These are phyloP conservation scores for Bicyclus anynana DNA, from an alignment of 1,140 invertebrate genomes.

Conservation along the genomic window DNA sequence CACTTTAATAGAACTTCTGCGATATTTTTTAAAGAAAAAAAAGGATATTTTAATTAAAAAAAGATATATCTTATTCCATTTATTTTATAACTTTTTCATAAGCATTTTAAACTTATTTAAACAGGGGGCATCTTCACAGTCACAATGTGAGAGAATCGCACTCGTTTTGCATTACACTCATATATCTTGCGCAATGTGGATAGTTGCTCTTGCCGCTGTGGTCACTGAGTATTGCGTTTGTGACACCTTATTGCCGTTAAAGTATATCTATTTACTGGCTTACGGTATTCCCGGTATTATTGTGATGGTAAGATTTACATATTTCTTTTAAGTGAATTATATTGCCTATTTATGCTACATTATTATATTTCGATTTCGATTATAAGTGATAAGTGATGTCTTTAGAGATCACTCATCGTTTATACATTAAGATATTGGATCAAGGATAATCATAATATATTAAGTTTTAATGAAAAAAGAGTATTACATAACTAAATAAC, in stretches of 20 bases:
- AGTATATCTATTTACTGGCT: constrained; percentile 74
- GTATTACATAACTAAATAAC: too few species aligned
- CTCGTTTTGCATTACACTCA: constrained; percentile 83
- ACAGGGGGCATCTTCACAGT: constrained; percentile 79
- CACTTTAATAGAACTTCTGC: too few species aligned
- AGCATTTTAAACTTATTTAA: too few species aligned
- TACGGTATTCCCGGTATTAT: constrained; percentile 78
- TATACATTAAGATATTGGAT: too few species aligned
- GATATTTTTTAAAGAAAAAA: too few species aligned
- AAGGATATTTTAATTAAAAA: too few species aligned
- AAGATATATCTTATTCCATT: too few species aligned
- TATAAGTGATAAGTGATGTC: too few species aligned
- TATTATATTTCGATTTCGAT: background rate
- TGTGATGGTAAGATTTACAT: constrained; percentile 73
- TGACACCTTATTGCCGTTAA: constrained; percentile 56
- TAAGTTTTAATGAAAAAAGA: too few species aligned
- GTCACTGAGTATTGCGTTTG: constrained; percentile 59
- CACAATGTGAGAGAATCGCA: constrained; percentile 81
- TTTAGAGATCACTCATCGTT: too few species aligned
- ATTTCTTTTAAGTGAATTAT: background rate
- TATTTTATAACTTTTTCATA: too few species aligned
- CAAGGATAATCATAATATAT: too few species aligned
- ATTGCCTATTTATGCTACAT: background rate
- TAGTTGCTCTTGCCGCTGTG: constrained; percentile 71
- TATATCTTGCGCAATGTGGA: constrained; percentile 82